Base-by-base conservation (phyloP, 2,888 invertebrate genomes). In the Hedychridium roseum region DNA sequence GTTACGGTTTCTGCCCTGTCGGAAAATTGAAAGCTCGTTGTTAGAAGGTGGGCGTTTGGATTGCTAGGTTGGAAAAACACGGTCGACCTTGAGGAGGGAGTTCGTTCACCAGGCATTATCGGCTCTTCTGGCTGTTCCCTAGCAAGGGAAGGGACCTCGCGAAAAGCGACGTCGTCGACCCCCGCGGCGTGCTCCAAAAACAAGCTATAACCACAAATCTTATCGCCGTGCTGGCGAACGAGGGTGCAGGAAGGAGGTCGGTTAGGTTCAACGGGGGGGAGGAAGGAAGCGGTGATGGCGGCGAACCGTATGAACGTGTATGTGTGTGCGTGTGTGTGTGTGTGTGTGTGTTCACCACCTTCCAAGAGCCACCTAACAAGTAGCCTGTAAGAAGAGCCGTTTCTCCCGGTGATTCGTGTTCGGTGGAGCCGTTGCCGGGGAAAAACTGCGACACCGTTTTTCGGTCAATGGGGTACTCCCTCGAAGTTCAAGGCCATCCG, bases 391-490 rank as follows among this genome's bases (percentile, higher is more conserved):
- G 76, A 76, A 76, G 73, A 71, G 66, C 65, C 71, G 72, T 71
- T 68, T 73, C 69, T 61, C 65, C 65, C 60, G 65, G 66, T 66
- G 67, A 63, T 65, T 68, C 64, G 68, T 61, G 57, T 56, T 60
- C 61, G 55, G 21, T 54, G 50, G 54, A 59, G 63, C 53, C 53
- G 52, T 27, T 36, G 50, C 30, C 63, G 57, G 58, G 73, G 75
- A 76, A 76, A 76, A 76, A 76, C 73, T 71, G 64, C 72, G 73
- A 76, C 76, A 75, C 63, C 69, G 68, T 77, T 76, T 76, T 77
- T 77, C 76, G 75, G 70, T 60, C 68, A 66, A 54, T 57, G 57
- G 64, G 64, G 61, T 61, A 57, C 60, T 64, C 65, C 58, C 61
- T 68, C 65, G 64, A 73, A 76, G 76, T 76, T 76, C 76, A 77